Conservation (phyloP, 2,888 invertebrate species). For the Busseola fusca region DNA sequence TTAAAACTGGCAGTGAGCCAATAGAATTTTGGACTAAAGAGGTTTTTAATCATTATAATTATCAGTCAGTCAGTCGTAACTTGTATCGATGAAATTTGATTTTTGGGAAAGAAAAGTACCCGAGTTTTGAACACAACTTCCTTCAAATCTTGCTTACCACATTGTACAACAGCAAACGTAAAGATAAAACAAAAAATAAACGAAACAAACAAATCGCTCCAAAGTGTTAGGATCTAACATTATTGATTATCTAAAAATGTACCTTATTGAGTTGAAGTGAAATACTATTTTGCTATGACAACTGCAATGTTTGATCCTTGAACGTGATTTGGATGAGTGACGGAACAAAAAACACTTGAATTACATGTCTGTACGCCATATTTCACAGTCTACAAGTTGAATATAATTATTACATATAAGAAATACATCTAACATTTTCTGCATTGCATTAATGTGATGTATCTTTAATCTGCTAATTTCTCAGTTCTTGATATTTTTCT, state of each 20-base stretch:
- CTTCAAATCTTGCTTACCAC: constrained; percentile 65
- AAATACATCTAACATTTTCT: not conserved
- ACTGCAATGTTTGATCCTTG: constrained; percentile 61
- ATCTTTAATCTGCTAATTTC: not conserved
- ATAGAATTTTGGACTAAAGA: not conserved
- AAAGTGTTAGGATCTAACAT: constrained; percentile 72
- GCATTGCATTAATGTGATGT: not conserved
- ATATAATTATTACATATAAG: not conserved
- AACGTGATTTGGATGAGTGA: constrained; percentile 63
- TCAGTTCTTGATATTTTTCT: not conserved
- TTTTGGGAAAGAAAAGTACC: no score
- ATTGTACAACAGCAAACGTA: constrained; percentile 72
- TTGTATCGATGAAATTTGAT: not conserved
- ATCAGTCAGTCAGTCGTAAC: not conserved
- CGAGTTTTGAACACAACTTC: constrained; percentile 64
- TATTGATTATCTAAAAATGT: constrained; percentile 23
- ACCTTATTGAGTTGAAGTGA: not conserved
- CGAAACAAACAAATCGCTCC: constrained; percentile 66
- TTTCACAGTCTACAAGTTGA: constrained; percentile 14
- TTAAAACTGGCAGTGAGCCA: not conserved
- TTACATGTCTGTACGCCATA: constrained; percentile 53
- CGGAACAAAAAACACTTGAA: constrained; percentile 41
- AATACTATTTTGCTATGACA: constrained; percentile 34
- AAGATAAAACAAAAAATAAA: constrained; percentile 59
- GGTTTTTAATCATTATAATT: not conserved